A percentile compares a stretch with the other conserved stretches of the same genome.
These are phyloP conservation scores for Megaleporinus macrocephalus DNA, from an alignment of 2,113 vertebrate genomes.

Conservation along the genomic window DNA sequence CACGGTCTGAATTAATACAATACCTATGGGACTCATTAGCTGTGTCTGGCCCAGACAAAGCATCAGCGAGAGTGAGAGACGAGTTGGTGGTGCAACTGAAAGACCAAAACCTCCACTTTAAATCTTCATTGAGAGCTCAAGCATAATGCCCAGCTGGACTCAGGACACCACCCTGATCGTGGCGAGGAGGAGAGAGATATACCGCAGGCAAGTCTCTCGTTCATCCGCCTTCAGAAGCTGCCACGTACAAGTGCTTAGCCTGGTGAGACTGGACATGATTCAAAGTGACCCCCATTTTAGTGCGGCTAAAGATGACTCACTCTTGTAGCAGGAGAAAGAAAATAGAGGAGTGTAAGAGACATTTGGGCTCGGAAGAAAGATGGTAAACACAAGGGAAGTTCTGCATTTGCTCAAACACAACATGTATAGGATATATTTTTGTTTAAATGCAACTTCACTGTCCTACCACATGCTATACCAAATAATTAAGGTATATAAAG, in stretches of 20 bases:
- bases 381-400: not conserved
- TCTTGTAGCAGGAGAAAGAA: not conserved
- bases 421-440: too few species aligned
- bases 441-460: too few species aligned
- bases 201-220: not conserved
- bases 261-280: slow-evolving; percentile 44
- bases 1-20: slow-evolving; percentile 37
- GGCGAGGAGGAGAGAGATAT: not conserved
- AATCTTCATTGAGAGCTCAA: not conserved
- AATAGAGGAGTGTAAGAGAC: not conserved
- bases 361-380: slow-evolving; percentile 1
- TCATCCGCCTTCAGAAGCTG: slow-evolving; percentile 2
- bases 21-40: slow-evolving; percentile 14
- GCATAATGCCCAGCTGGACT: not conserved
- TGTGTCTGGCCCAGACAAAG: not conserved
- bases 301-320: slow-evolving; percentile 13
- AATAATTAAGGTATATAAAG: too few species aligned
- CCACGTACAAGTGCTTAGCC: slow-evolving; percentile 13
- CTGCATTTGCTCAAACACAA: too few species aligned
- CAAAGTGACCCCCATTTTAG: slow-evolving; percentile 29
- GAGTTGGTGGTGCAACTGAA: not conserved
- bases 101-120: not conserved
- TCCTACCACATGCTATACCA: too few species aligned
- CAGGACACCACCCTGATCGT: not conserved
- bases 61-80: not conserved